Conservation (phyloP, 2,888 invertebrate genomes). For the Craniophora ligustri region DNA sequence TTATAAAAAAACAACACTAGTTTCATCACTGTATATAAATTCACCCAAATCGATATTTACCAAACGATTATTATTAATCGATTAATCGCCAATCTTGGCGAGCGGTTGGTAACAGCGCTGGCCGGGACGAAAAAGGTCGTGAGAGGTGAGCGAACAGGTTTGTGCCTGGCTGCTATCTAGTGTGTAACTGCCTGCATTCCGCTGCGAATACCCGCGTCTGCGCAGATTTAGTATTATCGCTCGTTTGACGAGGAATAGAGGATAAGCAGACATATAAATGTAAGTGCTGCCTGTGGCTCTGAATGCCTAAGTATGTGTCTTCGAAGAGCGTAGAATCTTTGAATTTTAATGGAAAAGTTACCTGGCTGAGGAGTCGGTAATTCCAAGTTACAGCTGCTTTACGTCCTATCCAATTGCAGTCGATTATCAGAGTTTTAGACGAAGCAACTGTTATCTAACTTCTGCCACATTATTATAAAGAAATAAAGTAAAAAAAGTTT, state of each 20-base stretch:
- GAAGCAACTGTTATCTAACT: no score
- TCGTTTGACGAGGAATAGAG: neutral
- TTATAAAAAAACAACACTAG: neutral
- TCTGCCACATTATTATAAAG: no score
- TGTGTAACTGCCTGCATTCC: conserved; percentile 48
- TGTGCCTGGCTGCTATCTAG: conserved; percentile 31
- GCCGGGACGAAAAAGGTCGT: conserved; percentile 40
- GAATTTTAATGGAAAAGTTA: no score
- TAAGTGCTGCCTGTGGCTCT: neutral
- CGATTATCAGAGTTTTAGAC: no score
- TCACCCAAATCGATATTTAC: conserved; percentile 20
- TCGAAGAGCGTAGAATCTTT: no score
- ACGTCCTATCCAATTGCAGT: no score
- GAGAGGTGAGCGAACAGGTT: conserved; percentile 53
- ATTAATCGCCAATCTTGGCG: conserved; percentile 4
- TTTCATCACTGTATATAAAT: neutral
- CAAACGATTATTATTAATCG: conserved; percentile 19
- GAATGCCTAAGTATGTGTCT: no score
- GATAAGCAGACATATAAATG: neutral
- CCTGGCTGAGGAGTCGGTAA: no score
- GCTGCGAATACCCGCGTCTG: conserved; percentile 26
- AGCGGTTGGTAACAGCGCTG: conserved; percentile 37
- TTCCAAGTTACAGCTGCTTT: no score
- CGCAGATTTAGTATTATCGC: conserved; percentile 24
- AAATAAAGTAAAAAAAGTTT: no score